These are phyloP conservation scores for Volucella zonaria DNA, from an alignment of 2,888 invertebrate species.

Conservation along the genomic window DNA sequence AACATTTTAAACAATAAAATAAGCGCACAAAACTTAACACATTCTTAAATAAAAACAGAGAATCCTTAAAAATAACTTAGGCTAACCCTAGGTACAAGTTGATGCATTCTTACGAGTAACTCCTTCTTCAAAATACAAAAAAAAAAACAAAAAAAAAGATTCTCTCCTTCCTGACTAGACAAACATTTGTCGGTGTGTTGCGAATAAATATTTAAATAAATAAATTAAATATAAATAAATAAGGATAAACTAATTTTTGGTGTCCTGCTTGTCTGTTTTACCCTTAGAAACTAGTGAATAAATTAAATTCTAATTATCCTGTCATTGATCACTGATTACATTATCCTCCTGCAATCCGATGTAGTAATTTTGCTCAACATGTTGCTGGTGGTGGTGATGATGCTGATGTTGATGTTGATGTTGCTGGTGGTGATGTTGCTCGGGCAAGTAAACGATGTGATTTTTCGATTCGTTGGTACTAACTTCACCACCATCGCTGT, in stretches of 20 bases:
- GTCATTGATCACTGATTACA: conserved; percentile 3
- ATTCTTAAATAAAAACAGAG: conserved; percentile 41
- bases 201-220: conserved; percentile 49
- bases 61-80: conserved; percentile 39
- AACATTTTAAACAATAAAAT: conserved; percentile 28
- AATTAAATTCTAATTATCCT: conserved; percentile 8
- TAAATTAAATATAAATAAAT: conserved; percentile 37
- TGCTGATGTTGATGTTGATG: conserved; percentile 64
- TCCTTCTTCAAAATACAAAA: background rate
- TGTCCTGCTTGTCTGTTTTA: conserved; percentile 49
- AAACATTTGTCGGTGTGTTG: conserved; percentile 61
- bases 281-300: conserved; percentile 30
- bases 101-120: background rate
- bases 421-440: conserved; percentile 63
- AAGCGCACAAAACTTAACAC: conserved; percentile 62
- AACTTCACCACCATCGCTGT: conserved; percentile 78
- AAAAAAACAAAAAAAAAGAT: conserved; percentile 26
- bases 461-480: conserved; percentile 54
- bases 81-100: background rate
- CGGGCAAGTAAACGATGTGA: conserved; percentile 31
- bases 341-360: conserved; percentile 51
- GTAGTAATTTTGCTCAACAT: conserved; percentile 75
- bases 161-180: conserved; percentile 66
- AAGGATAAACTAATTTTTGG: conserved; percentile 65
- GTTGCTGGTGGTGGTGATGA: conserved; percentile 67